Conservation (phyloP, 2,797 vertebrate species). For the Halcyon chelicuti region DNA sequence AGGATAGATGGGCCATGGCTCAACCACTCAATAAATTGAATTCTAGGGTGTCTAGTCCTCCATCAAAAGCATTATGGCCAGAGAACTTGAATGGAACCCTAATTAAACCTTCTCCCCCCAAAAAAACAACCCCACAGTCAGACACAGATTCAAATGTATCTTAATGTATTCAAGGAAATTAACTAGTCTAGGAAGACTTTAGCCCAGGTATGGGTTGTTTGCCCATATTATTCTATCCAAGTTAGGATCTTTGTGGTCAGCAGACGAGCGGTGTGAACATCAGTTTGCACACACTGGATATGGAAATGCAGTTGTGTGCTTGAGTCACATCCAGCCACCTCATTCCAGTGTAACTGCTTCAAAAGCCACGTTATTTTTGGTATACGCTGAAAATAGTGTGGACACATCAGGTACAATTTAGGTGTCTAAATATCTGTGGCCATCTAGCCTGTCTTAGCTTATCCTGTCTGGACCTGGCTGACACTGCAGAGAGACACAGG, state of each 20-base stretch:
- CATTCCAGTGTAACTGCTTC: accelerated
- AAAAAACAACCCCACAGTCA: neutral
- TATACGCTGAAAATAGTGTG: neutral
- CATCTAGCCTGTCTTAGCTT: neutral
- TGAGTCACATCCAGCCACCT: neutral
- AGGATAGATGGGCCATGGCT: neutral
- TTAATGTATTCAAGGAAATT: neutral
- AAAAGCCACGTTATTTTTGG: neutral
- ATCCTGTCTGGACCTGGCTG: neutral
- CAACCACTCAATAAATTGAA: neutral
- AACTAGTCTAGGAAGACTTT: neutral
- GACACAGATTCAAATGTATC: neutral
- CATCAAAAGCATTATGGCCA: neutral
- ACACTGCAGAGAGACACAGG: neutral
- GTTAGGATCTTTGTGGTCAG: neutral
- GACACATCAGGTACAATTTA: neutral
- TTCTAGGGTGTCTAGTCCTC: neutral
- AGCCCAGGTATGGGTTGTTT: neutral
- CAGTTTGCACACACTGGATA: neutral
- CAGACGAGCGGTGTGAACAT: neutral
- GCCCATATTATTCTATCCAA: neutral
- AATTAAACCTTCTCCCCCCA: accelerated
- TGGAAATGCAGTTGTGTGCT: neutral
- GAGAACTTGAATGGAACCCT: neutral
- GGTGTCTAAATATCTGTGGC: neutral